Evolutionary conservation across 1,140 invertebrate species (phyloP), one percentile per base, ranked within the genome.

Genomic region (Rhagoletis pomonella): DNA sequence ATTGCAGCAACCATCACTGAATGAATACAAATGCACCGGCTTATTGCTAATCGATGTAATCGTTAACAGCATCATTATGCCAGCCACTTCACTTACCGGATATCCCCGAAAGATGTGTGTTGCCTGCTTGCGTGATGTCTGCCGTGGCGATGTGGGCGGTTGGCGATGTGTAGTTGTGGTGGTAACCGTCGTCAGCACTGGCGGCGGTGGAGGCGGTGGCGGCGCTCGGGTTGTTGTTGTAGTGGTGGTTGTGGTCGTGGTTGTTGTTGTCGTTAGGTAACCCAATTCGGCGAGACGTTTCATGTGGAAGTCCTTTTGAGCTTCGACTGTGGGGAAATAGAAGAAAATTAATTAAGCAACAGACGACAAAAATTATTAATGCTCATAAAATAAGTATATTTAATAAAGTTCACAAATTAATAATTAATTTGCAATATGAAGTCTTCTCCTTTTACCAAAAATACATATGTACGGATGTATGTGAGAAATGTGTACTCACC

Each of bases 231-330:
- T 92, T 9, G 91, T 92, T 65, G 88, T 88, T 64, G 88, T 88
- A 4, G 91, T 91, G 7, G 91, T 92, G 3, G 91, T 92, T 17
- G 93, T 93, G 19, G 93, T 93, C 0, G 93, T 93, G 59, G 94
- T 92, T 55, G 93, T 93, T 47, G 94, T 93, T 44, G 94, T 94
- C 60, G 91, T 94, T 60, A 94, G 90, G 90, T 93, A 93, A 86
- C 93, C 92, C 90, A 92, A 90, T 89, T 94, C 94, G 4, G 93
- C 93, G 84, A 94, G 91, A 88, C 94, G 95, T 89, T 96, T 96
- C 91, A 96, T 95, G 93, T 98, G 97, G 93, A 97, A 98, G 92
- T 97, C 96, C 92, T 96, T 97, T 93, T 98, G 97, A 6, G 97
- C 96, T 93, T 98, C 97, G 89, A 97, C 97, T 98, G 93, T 47